Evolutionary conservation across 2,797 vertebrate species (phyloP), one percentile per base, ranked within the genome.

Genomic region (Bradypodion pumilum): DNA sequence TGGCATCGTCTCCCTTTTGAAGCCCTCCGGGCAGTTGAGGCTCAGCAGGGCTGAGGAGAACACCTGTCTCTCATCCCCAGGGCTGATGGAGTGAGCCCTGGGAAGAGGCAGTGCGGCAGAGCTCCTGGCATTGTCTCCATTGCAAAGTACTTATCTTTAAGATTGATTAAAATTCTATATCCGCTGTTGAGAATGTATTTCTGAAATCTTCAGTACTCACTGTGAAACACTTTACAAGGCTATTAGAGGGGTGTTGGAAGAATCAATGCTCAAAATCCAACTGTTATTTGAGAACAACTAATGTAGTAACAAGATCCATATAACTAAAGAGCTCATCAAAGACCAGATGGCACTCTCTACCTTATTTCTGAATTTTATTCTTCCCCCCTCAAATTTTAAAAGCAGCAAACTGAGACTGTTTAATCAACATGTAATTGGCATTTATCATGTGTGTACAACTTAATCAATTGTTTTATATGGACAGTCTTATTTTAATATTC

Each of bases 401-500:
- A 46, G 13, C 44, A 46, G 15, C 10, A 44, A 29, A 16, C 40
- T 44, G 69, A 72, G 42, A 44, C 40, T 10, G 27, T 42, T 27
- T 73, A 37, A 23, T 70, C 35, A 40, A 37, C 27, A n/a, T 25
- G 25, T n/a, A 21, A 19, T 40, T 56, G 19, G 2, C 21, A 56
- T 56, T 56, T 56, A 19, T 19, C 16, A 56, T 56, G 52, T 56
- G 56, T 56, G 19, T 56, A 56, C 52, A 56, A 15, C 52, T 56
- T 56, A n/a, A 25, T 29, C 40, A 27, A 27, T 72, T 44, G 29
- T 29, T 70, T 25, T 25, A 10, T 42, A 42, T 72, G 37, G 29
- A 13, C 81, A 85, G 21, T 65, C 86, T 29, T 83, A 65, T n/a
- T 65, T 65, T 6, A 69, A 87, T 73, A 42, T 29, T 77, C 15